Percentiles rank a stretch among this genome's conserved stretches.
phyloP scores from a whole-genome alignment of 1,140 invertebrate species.

The Mylabris phalerata region DNA sequence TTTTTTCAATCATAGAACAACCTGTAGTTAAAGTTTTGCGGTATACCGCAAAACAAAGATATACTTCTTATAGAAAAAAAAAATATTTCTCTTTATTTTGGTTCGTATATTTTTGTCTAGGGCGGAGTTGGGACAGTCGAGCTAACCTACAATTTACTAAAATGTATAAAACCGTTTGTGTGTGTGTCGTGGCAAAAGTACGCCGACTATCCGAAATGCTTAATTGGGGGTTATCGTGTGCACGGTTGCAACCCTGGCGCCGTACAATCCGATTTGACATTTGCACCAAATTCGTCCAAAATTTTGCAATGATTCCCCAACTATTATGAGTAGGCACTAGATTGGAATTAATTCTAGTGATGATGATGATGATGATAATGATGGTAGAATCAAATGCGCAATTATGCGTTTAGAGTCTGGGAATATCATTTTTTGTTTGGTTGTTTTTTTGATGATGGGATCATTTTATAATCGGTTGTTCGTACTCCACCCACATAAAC shows the following conservation, averaged over 20 bases:
- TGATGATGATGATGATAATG: background rate
- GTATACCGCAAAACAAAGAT: constrained; percentile 13
- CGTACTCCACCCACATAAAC: constrained; percentile 32
- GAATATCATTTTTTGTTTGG: constrained; percentile 7
- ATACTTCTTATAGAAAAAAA: background rate
- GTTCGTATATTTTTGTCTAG: background rate
- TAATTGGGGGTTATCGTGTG: constrained; percentile 23
- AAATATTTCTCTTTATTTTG: no score
- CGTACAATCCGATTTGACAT: background rate
- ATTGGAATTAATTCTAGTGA: background rate
- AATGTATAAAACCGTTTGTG: constrained; percentile 24
- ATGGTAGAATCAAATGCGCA: constrained; percentile 5
- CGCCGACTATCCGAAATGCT: constrained; percentile 8
- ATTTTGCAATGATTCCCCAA: no score
- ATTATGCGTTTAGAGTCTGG: constrained; percentile 27
- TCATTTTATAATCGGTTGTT: constrained; percentile 23
- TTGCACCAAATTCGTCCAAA: no score
- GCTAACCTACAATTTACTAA: constrained; percentile 24
- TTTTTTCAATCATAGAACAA: constrained; percentile 13
- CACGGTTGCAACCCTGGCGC: constrained; percentile 20
- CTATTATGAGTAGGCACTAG: no score
- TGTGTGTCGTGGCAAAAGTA: constrained; percentile 14
- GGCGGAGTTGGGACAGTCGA: constrained; percentile 17
- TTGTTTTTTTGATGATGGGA: background rate
- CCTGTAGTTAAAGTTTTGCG: constrained; percentile 21